These are phyloP conservation scores for Eriosoma lanigerum DNA, from an alignment of 1,140 invertebrate genomes.

Conservation along the genomic window DNA sequence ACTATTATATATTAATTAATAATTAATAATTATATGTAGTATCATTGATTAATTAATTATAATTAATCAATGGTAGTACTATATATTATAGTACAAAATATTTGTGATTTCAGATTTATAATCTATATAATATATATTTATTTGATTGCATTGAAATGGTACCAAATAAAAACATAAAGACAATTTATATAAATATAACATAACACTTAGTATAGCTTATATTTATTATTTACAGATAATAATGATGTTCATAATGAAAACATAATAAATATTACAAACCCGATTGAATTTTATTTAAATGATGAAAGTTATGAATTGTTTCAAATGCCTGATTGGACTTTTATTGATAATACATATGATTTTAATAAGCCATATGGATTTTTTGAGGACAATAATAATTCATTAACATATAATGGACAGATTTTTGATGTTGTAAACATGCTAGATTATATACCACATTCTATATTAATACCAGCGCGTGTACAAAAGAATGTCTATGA, in stretches of 20 bases:
- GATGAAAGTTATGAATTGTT: conserved; percentile 29
- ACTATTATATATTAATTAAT: too few relatives aligned
- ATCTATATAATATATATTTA: too few relatives aligned
- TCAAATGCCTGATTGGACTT: conserved; percentile 27
- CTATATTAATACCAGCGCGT: conserved; percentile 30
- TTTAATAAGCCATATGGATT: conserved; percentile 44
- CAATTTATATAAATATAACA: neutral
- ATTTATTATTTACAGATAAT: neutral
- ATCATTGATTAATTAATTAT: too few relatives aligned
- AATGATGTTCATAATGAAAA: neutral
- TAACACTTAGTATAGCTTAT: neutral
- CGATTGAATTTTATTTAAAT: neutral
- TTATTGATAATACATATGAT: conserved; percentile 30
- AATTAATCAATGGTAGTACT: too few relatives aligned
- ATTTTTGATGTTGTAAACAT: conserved; percentile 20
- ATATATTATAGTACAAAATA: too few relatives aligned
- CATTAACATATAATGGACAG: conserved; percentile 22
- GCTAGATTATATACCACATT: conserved; percentile 28
- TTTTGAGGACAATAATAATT: neutral
- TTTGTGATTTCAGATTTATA: too few relatives aligned
- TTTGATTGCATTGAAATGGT: too few relatives aligned
- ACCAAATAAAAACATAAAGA: neutral
- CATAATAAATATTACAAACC: neutral
- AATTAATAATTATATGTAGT: too few relatives aligned
- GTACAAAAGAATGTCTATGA: conserved; percentile 24